phyloP scores from a whole-genome alignment of 2,888 invertebrate species.

The Zelleria hepariella region DNA sequence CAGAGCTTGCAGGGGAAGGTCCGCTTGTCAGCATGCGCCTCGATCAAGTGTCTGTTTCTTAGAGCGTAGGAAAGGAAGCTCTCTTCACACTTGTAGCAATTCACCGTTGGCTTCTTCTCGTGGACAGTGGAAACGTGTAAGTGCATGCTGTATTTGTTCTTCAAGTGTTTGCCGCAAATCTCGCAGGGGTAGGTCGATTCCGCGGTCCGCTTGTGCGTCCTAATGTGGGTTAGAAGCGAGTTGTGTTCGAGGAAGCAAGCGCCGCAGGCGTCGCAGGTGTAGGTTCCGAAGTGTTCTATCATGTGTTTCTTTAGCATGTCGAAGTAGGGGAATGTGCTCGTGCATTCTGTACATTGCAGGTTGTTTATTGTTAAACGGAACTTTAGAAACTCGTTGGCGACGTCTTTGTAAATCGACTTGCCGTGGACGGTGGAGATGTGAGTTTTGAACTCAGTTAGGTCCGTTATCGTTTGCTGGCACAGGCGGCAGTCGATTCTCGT shows the following conservation, averaged over 20 bases:
- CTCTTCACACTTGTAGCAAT: conserved; percentile 29
- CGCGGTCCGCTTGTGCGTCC: conserved; percentile 38
- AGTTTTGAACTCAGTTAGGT: conserved; percentile 31
- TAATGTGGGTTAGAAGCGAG: conserved; percentile 52
- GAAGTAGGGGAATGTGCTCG: conserved; percentile 32
- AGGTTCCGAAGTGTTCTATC: conserved; percentile 55
- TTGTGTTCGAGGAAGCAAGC: conserved; percentile 61
- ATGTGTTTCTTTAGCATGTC: conserved; percentile 54
- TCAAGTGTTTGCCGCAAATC: conserved; percentile 34
- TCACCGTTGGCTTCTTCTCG: conserved; percentile 25
- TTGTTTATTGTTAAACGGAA: conserved; percentile 36
- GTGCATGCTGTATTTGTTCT: conserved; percentile 24
- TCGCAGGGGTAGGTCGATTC: conserved; percentile 44
- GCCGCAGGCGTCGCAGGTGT: conserved; percentile 53
- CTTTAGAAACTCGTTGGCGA: conserved; percentile 38
- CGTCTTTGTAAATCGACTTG: conserved; percentile 23
- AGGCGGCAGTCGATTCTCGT: conserved; percentile 45
- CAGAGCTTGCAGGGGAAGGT: conserved; percentile 33
- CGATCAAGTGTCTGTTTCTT: conserved; percentile 27
- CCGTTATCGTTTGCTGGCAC: conserved; percentile 33
- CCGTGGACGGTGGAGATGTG: conserved; percentile 35
- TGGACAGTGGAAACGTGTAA: conserved; percentile 26
- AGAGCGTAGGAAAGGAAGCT: conserved; percentile 23
- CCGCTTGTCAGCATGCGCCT: conserved; percentile 28
- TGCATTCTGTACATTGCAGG: conserved; percentile 36